These are phyloP conservation scores for Hipposideros armiger DNA, from an alignment of 2,113 vertebrate genomes.

Conservation along the genomic window DNA sequence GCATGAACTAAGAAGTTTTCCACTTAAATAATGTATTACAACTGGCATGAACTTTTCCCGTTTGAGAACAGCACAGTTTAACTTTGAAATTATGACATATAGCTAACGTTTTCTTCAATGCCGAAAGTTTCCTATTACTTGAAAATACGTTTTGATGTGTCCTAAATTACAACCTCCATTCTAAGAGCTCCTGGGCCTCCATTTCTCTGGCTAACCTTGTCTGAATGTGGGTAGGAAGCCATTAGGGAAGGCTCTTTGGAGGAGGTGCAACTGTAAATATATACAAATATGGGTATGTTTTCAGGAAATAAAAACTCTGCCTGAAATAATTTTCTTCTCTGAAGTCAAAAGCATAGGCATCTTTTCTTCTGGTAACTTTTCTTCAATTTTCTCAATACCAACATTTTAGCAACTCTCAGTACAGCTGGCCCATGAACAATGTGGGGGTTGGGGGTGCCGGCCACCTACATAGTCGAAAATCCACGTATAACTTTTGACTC, in stretches of 20 bases:
- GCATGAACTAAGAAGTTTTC: neutral
- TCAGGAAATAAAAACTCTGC: constrained; percentile 12
- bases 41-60: neutral
- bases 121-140: neutral
- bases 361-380: neutral
- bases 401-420: neutral
- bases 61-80: neutral
- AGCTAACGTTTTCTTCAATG: neutral
- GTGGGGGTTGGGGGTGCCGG: too few relatives aligned
- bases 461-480: neutral
- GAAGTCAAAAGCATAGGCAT: neutral
- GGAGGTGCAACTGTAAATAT: neutral
- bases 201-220: neutral
- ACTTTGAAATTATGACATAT: neutral
- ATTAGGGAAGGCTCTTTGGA: neutral
- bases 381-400: neutral
- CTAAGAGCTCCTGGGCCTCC: neutral
- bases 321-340: neutral
- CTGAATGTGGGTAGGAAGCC: neutral
- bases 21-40: neutral
- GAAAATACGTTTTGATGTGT: neutral
- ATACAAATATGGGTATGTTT: neutral
- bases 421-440: neutral
- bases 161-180: neutral
- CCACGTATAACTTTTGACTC: neutral